Evolutionary conservation across 1,140 invertebrate genomes (phyloP), one percentile per base, ranked within the genome.

Genomic region (Globodera ellingtonae): DNA sequence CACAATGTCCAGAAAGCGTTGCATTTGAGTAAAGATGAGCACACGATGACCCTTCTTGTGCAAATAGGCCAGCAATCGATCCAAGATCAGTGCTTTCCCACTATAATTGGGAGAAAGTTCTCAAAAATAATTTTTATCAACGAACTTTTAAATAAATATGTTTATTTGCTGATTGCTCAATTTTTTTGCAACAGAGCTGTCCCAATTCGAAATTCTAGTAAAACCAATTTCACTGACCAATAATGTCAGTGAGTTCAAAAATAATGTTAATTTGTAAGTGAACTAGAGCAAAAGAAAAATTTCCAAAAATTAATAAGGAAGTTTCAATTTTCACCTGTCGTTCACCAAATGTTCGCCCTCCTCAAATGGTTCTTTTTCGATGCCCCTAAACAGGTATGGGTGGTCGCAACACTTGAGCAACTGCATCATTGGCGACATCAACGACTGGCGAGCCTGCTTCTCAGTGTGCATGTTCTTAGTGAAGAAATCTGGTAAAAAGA

Each of bases 351-450:
- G 90, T 47, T 91, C 90, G 10, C 90, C 90, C 50, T 90, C 79
- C 67, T 85, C 84, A 87, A 90, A 91, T 5, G 83, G 72, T 35
- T 62, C 56, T 75, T 47, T 52, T 24, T 83, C 81, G 44, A 82
- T 80, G 90, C 90, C 90, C 85, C 90, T 87, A 91, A 98, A 98
- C 94, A 99, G 97, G 90, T 98, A 98, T 3, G 97, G 97, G 92
- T 99, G 97, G 91, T 98, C 98, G 90, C 96, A 98, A 52, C 98
- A 92, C 91, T 99, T 99, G 74, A 96, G 92, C 81, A 99, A 90
- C 90, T 99, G 97, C 84, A 98, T 96, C 86, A 98, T 97, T 0
- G 96, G 98, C 90, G 98, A 98, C 96, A 98, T 98, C 21, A 98
- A 91, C 7, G 95, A 94, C 90, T 71, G 84, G 83, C 35, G 79